A percentile compares a stretch with the other conserved stretches of the same genome.
These are phyloP conservation scores for Pan paniscus DNA, from an alignment of 2,113 vertebrate genomes.

Conservation along the genomic window DNA sequence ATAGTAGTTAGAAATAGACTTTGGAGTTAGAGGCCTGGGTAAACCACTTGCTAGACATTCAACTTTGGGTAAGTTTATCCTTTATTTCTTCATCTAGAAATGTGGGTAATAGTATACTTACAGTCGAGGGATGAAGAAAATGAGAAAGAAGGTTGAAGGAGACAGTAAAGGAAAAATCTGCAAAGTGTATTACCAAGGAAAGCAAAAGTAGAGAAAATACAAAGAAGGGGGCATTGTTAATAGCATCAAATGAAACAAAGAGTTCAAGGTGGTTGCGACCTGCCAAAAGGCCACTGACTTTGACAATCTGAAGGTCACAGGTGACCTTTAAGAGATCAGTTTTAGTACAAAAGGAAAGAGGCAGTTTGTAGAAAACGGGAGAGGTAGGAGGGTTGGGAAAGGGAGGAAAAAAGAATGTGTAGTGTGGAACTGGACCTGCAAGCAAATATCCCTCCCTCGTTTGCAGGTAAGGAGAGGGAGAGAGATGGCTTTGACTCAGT, in stretches of 20 bases:
- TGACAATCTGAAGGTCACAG: background rate
- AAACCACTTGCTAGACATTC: background rate
- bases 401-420: background rate
- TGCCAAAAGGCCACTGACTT: background rate
- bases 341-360: constrained; percentile 42
- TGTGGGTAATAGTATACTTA: background rate
- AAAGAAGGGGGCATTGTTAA: background rate
- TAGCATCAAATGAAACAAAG: constrained; percentile 32
- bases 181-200: background rate
- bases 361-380: background rate
- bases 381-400: constrained; percentile 7
- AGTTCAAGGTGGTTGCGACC: background rate
- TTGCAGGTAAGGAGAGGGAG: background rate
- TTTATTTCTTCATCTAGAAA: constrained; percentile 40
- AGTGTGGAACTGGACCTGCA: background rate
- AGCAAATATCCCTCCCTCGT: background rate
- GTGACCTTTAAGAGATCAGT: constrained; percentile 13
- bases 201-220: background rate
- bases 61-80: background rate
- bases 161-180: constrained; percentile 8
- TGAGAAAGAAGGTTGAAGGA: constrained; percentile 18
- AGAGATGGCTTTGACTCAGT: constrained; percentile 8
- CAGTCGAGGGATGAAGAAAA: background rate
- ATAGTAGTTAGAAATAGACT: background rate
- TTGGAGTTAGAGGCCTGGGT: background rate